Evolutionary conservation across 2,113 vertebrate species (phyloP).

Genomic region (Campylomormyrus tamandua): DNA sequence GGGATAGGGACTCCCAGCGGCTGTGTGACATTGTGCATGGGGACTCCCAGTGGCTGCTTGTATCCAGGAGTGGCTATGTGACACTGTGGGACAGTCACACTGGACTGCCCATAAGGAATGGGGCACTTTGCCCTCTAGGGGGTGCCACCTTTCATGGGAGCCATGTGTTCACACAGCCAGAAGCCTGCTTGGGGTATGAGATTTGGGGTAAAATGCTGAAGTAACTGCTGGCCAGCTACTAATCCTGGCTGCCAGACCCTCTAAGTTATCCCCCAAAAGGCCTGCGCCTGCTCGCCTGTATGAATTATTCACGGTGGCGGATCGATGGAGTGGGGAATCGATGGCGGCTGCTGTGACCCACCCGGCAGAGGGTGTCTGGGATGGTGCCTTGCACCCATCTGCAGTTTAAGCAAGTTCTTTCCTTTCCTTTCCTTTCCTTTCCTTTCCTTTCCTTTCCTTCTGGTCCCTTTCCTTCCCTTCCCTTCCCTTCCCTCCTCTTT

Average conservation of each 20-base stretch:
- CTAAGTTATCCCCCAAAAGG: neutral
- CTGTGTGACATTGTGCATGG: neutral
- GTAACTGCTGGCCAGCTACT: neutral
- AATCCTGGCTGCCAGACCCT: neutral
- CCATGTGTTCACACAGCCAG: neutral
- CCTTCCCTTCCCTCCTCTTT: too few species aligned
- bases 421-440: neutral
- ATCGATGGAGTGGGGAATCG: slow-evolving; percentile 3
- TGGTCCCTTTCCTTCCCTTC: too few species aligned
- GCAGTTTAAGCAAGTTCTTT: neutral
- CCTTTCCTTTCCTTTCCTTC: neutral
- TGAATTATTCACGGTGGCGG: neutral
- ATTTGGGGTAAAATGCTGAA: neutral
- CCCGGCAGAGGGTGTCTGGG: neutral
- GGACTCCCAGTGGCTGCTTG: neutral
- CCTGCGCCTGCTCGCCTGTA: neutral
- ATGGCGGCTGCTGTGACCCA: neutral
- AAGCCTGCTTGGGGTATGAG: neutral
- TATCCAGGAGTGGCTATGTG: neutral
- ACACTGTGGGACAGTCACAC: neutral
- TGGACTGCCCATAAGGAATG: neutral
- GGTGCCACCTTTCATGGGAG: neutral
- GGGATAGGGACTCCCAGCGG: too few species aligned
- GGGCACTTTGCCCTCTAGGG: neutral
- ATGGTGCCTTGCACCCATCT: neutral